A percentile compares a stretch with the other conserved stretches of the same genome.
phyloP scores from a whole-genome alignment of 2,888 invertebrate species.

The Subacronicta megacephala region DNA sequence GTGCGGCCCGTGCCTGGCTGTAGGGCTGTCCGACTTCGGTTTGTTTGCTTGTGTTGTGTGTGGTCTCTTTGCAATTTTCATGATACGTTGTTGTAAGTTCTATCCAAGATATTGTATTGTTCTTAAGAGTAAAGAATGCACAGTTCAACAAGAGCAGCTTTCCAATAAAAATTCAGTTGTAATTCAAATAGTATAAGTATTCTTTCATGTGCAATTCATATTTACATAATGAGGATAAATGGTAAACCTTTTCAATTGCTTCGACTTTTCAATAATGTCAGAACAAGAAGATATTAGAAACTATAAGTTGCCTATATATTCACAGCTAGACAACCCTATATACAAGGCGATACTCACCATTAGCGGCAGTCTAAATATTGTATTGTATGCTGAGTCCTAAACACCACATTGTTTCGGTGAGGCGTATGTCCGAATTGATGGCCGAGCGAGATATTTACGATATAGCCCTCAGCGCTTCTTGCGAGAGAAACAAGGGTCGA shows the following conservation, averaged over 20 bases:
- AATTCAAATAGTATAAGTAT: too few species aligned
- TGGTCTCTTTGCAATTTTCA: constrained; percentile 24
- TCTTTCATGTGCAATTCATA: too few species aligned
- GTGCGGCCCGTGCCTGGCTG: constrained; percentile 52
- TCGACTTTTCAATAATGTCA: too few species aligned
- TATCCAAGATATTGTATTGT: neutral
- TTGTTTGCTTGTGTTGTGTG: constrained; percentile 17
- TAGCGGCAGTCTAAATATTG: constrained; percentile 78
- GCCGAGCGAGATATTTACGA: constrained; percentile 66
- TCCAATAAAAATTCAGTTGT: too few species aligned
- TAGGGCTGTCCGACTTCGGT: constrained; percentile 57
- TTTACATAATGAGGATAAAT: too few species aligned
- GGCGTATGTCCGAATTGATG: constrained; percentile 74
- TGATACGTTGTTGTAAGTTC: neutral
- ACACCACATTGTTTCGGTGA: constrained; percentile 77
- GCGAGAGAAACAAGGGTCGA: constrained; percentile 26
- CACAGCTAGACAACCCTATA: constrained; percentile 56
- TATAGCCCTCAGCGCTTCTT: constrained; percentile 57
- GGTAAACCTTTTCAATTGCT: too few species aligned
- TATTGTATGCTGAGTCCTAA: constrained; percentile 73
- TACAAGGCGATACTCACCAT: constrained; percentile 76
- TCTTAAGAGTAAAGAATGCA: neutral
- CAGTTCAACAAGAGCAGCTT: too few species aligned
- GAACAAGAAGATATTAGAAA: too few species aligned
- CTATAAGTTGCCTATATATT: neutral